Percentiles rank a stretch among this genome's conserved stretches.
These are phyloP conservation scores for Cephus nigrinus DNA, from an alignment of 2,888 invertebrate genomes.

Conservation along the genomic window DNA sequence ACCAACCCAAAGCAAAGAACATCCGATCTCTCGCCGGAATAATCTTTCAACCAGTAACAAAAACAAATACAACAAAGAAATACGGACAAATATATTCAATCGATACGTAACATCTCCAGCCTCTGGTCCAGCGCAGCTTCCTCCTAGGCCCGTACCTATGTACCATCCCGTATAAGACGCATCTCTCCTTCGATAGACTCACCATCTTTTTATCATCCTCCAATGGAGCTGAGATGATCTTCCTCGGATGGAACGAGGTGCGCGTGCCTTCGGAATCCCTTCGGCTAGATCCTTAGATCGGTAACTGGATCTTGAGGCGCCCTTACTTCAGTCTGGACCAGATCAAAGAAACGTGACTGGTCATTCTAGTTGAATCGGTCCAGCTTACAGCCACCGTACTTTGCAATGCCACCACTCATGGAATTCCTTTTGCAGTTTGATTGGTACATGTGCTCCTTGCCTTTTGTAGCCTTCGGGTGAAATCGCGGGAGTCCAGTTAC, in stretches of 20 bases:
- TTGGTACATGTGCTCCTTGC: not conserved
- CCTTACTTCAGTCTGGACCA: conserved; percentile 3
- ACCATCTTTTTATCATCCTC: not conserved
- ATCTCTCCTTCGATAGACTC: not conserved
- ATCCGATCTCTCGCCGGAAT: conserved; percentile 13
- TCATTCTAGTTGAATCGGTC: not conserved
- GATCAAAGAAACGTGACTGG: not conserved
- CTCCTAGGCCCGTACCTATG: not conserved
- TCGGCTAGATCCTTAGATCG: conserved; percentile 10
- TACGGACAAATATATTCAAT: not conserved
- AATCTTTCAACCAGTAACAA: not conserved
- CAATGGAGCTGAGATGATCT: not conserved
- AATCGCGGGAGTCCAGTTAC: no score
- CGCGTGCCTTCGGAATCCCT: not conserved
- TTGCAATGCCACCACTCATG: not conserved
- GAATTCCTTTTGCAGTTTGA: not conserved
- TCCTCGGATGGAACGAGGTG: not conserved
- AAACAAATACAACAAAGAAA: not conserved
- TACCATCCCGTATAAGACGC: not conserved
- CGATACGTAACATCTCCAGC: not conserved
- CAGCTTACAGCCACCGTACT: not conserved
- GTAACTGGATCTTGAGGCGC: conserved; percentile 12
- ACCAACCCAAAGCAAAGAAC: conserved; percentile 16
- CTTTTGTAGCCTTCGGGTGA: not conserved
- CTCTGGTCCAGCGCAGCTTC: not conserved